Evolutionary conservation across 2,113 vertebrate species (phyloP).

Genomic region (Brachypteracias leptosomus): DNA sequence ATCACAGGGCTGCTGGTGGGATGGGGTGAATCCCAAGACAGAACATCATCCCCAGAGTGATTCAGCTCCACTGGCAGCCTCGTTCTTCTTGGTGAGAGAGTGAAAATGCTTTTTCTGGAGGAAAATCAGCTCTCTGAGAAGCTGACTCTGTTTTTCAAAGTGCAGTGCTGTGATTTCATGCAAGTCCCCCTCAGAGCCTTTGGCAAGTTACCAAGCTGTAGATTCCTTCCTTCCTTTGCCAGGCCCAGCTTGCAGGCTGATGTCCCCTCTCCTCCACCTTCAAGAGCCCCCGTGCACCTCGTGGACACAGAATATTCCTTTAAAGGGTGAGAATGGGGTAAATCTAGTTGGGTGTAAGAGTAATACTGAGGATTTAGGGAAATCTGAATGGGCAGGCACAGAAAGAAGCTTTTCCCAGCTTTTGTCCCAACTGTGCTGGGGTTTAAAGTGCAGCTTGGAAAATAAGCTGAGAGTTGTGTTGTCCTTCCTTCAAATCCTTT

Average conservation of each 20-base stretch:
- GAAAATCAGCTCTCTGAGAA: not conserved
- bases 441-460: not conserved
- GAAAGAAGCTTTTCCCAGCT: not conserved
- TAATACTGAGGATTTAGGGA: not conserved
- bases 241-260: not conserved
- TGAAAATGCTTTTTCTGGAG: not conserved
- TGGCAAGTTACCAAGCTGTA: not conserved
- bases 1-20: not conserved
- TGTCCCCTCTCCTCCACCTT: not conserved
- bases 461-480: not conserved
- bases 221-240: not conserved
- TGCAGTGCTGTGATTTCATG: not conserved
- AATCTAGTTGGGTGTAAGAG: not conserved
- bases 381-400: not conserved
- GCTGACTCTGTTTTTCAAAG: not conserved
- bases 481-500: not conserved
- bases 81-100: not conserved
- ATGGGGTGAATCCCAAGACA: not conserved
- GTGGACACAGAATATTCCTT: not conserved
- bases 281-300: not conserved
- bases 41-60: not conserved
- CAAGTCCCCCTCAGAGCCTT: not conserved
- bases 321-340: not conserved
- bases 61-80: not conserved
- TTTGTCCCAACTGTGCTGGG: not conserved